Conservation (phyloP, 2,797 vertebrate species). For the Propithecus perrieri region DNA sequence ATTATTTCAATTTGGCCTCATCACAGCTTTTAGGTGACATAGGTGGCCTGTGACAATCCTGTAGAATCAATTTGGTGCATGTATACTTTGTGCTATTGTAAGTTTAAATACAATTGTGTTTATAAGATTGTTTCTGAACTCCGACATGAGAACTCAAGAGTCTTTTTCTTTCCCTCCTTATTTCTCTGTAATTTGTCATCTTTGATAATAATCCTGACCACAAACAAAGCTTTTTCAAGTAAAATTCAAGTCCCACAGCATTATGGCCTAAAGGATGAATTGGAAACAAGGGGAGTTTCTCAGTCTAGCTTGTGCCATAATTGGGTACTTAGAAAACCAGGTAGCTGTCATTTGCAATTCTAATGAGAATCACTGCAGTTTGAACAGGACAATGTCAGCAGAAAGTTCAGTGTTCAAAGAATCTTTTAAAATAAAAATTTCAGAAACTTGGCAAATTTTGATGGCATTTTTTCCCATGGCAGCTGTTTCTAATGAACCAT, state of each 20-base stretch:
- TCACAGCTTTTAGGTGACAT: background rate
- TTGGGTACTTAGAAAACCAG: background rate
- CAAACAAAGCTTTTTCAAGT: background rate
- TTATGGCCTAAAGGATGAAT: background rate
- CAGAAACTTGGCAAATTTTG: background rate
- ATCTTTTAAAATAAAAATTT: conserved; percentile 36
- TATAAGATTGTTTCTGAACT: background rate
- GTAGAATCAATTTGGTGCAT: background rate
- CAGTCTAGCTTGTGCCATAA: background rate
- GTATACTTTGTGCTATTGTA: background rate
- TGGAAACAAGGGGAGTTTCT: background rate
- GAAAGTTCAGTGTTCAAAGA: background rate
- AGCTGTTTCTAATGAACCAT: conserved; percentile 26
- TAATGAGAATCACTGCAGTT: background rate
- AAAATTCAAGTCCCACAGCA: background rate
- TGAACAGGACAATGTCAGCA: background rate
- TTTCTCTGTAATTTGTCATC: background rate
- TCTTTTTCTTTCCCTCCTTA: background rate
- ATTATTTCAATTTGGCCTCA: background rate
- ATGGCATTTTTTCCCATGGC: background rate
- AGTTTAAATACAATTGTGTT: background rate
- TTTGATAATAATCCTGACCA: background rate
- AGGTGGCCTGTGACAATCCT: background rate
- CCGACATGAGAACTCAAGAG: background rate
- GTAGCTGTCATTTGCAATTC: background rate